Percentiles rank a stretch among this genome's conserved stretches.
phyloP scores from a whole-genome alignment of 2,797 vertebrate species.

The Ambastaia sidthimunki region DNA sequence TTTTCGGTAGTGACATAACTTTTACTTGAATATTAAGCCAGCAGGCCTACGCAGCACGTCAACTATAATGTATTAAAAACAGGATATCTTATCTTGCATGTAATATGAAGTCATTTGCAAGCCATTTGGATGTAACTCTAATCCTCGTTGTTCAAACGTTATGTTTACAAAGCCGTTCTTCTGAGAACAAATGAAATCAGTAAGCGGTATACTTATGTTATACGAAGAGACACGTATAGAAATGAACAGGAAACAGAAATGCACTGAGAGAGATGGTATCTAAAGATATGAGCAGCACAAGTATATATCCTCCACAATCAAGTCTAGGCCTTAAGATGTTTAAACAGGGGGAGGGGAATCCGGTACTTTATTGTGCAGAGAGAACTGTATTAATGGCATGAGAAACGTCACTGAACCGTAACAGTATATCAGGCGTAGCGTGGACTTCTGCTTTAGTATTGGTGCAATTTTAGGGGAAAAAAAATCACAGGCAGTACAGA shows the following conservation, averaged over 20 bases:
- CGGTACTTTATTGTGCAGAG: not conserved
- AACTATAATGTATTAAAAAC: not conserved
- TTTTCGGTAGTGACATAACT: constrained; percentile 45
- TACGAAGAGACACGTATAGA: not conserved
- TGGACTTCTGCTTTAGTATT: constrained; percentile 84
- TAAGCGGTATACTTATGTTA: not conserved
- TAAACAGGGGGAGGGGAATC: too few relatives aligned
- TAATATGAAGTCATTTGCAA: not conserved
- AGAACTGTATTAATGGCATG: not conserved
- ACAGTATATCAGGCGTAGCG: constrained; percentile 84
- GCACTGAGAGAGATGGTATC: not conserved
- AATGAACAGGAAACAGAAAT: not conserved
- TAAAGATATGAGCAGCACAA: not conserved
- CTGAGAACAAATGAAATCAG: not conserved
- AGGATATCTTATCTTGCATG: not conserved
- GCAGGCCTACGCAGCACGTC: not conserved
- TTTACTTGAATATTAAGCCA: not conserved
- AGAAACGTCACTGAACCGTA: constrained; percentile 58
- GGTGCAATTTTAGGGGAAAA: constrained; percentile 80
- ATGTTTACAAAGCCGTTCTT: not conserved
- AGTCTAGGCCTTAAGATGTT: not conserved
- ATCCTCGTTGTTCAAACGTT: not conserved
- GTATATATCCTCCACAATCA: not conserved
- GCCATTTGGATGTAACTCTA: not conserved
- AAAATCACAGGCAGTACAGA: constrained; percentile 79